These are phyloP conservation scores for Montipora foliosa DNA, from an alignment of 64 coral and sea anemone species.

Conservation along the genomic window DNA sequence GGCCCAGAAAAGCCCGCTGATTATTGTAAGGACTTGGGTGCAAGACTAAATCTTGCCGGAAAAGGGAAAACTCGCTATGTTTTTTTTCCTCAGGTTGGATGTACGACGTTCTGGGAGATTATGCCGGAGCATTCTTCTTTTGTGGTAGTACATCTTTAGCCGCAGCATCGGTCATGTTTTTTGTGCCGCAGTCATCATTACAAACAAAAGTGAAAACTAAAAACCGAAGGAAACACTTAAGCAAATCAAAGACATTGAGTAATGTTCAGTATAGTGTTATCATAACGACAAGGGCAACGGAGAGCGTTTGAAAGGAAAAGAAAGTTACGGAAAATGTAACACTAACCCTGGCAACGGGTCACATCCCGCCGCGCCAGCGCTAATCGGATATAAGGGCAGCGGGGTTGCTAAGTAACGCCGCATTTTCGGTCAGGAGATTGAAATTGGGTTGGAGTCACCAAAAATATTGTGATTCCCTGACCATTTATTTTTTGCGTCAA, in stretches of 20 bases:
- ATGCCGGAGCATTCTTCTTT: slow-evolving; percentile 80
- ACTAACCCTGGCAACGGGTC: too few relatives aligned
- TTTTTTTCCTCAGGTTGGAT: slow-evolving; percentile 76
- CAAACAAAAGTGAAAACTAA: background rate
- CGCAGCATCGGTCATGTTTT: slow-evolving; percentile 72
- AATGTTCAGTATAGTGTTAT: slow-evolving; percentile 32
- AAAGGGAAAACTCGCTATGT: background rate
- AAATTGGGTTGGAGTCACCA: too few relatives aligned
- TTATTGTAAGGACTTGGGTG: background rate
- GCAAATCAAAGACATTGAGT: slow-evolving; percentile 6
- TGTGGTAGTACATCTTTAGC: slow-evolving; percentile 73
- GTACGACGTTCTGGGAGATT: slow-evolving; percentile 84
- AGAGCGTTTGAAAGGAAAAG: background rate
- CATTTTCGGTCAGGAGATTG: too few relatives aligned
- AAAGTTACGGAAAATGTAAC: background rate
- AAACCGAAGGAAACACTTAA: background rate
- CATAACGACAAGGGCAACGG: background rate
- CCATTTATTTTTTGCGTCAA: too few relatives aligned
- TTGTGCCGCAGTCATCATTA: slow-evolving; percentile 63
- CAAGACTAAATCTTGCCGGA: background rate
- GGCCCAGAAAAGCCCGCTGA: too few relatives aligned
- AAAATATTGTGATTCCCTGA: too few relatives aligned
- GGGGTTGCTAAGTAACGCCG: background rate
- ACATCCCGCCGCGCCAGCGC: background rate
- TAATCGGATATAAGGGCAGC: background rate